phyloP scores from a whole-genome alignment of 2,113 vertebrate genomes.

The Dendropsophus ebraccatus region DNA sequence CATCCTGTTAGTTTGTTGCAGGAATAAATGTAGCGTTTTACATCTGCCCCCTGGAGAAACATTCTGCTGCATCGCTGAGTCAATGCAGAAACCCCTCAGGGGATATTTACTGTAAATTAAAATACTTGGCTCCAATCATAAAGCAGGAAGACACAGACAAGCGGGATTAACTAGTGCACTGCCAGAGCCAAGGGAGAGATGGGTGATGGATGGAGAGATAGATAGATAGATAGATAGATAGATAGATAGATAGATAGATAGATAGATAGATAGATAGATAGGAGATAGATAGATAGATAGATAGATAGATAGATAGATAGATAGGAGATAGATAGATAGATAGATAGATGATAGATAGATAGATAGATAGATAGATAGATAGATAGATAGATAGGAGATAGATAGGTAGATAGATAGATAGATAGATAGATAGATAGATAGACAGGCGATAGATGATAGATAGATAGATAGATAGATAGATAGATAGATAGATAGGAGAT shows the following conservation, averaged over 20 bases:
- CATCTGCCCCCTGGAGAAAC: constrained; percentile 19
- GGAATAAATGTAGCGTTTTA: not conserved
- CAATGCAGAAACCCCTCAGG: constrained; percentile 37
- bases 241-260: not conserved
- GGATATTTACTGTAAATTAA: constrained; percentile 34
- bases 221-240: not conserved
- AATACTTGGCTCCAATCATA: constrained; percentile 36
- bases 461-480: not conserved
- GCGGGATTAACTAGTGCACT: constrained; percentile 6
- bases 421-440: constrained; percentile 1
- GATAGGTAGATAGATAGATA: not conserved
- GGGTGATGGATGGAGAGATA: not conserved
- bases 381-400: not conserved
- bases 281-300: not conserved
- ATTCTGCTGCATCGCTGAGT: constrained; percentile 4
- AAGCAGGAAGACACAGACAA: constrained; percentile 32
- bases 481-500: not conserved
- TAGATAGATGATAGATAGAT: not conserved
- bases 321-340: not conserved
- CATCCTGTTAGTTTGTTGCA: constrained; percentile 6
- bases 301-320: not conserved
- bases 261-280: constrained; percentile 16
- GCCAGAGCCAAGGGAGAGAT: not conserved
- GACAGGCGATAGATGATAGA: not conserved
- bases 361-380: constrained; percentile 1